Evolutionary conservation across 2,888 invertebrate species (phyloP).

Genomic region (Beris morrisii): DNA sequence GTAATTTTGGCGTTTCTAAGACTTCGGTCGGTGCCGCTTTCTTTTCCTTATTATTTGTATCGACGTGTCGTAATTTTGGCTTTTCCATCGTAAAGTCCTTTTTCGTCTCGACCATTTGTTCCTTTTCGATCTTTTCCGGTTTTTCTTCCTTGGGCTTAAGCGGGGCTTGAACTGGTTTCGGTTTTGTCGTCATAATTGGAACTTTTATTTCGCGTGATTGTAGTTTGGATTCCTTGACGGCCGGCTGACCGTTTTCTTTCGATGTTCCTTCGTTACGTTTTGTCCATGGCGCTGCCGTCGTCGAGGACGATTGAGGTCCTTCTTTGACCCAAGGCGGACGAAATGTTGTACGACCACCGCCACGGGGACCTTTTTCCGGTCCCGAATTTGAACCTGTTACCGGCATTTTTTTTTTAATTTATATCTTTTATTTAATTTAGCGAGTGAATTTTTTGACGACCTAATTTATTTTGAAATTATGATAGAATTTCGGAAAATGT

Average conservation of each 20-base stretch:
- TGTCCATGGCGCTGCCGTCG: conserved; percentile 60
- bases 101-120: not conserved
- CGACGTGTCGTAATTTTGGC: conserved; percentile 48
- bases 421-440: conserved; percentile 1
- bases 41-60: conserved; percentile 35
- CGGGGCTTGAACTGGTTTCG: conserved; percentile 43
- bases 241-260: conserved; percentile 40
- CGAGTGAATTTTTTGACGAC: not conserved
- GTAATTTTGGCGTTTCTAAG: conserved; percentile 50
- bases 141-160: conserved; percentile 44
- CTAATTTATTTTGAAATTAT: not conserved
- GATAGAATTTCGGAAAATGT: too few species aligned
- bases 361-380: conserved; percentile 42
- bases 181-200: conserved; percentile 48
- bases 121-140: conserved; percentile 14
- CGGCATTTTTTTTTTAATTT: conserved; percentile 46
- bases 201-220: conserved; percentile 54
- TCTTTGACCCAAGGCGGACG: conserved; percentile 73
- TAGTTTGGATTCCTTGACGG: conserved; percentile 42
- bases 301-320: conserved; percentile 51
- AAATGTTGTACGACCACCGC: conserved; percentile 63
- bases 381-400: conserved; percentile 46
- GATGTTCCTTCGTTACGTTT: conserved; percentile 41
- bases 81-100: conserved; percentile 10
- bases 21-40: conserved; percentile 4